These are phyloP conservation scores for Iguana delicatissima DNA, from an alignment of 2,797 vertebrate species.

Conservation along the genomic window DNA sequence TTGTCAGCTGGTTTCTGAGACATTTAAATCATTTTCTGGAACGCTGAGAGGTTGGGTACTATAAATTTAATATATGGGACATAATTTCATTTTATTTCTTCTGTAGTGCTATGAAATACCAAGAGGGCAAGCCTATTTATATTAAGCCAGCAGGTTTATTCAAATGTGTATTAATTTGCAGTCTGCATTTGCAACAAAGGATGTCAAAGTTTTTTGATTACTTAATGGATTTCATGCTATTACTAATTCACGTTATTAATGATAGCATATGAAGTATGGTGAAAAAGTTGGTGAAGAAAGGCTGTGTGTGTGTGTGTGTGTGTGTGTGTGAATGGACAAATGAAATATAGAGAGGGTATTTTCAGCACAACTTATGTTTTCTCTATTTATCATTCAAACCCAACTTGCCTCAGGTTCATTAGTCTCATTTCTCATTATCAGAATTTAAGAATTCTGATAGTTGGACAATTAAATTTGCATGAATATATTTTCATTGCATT, in stretches of 20 bases:
- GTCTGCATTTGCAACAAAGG: background rate
- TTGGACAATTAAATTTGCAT: background rate
- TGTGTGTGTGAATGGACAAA: background rate
- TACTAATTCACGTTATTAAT: background rate
- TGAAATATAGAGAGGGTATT: background rate
- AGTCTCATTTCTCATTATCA: conserved; percentile 1
- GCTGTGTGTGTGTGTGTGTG: too few relatives aligned
- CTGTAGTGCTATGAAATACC: background rate
- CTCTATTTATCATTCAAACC: background rate
- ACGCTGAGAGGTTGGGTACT: conserved; percentile 21
- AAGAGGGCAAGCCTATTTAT: conserved; percentile 29
- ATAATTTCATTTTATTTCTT: conserved; percentile 19
- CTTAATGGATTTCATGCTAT: background rate
- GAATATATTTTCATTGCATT: background rate
- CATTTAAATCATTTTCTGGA: conserved; percentile 29
- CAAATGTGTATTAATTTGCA: conserved; percentile 22
- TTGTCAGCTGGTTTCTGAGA: conserved; percentile 14
- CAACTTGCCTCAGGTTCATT: background rate
- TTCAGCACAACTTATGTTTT: background rate
- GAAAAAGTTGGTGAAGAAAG: background rate
- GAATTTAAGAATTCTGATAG: background rate
- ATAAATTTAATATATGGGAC: conserved; percentile 32
- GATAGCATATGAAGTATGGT: background rate
- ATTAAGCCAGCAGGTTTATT: conserved; percentile 34
- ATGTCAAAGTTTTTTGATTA: background rate